A percentile compares a stretch with the other conserved stretches of the same genome.
Conservation (phyloP, 2,113 vertebrate genomes). For the Melanostigma gelatinosum region DNA sequence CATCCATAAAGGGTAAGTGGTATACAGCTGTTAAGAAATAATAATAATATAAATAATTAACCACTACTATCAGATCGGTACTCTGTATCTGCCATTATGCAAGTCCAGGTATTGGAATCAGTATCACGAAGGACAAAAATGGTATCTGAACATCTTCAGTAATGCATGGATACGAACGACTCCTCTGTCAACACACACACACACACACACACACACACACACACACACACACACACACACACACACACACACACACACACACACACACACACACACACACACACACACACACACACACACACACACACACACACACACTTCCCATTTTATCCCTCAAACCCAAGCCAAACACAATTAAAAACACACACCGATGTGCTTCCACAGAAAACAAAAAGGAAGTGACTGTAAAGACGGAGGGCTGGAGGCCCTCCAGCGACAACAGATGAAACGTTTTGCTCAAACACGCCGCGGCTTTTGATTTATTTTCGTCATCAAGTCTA, state of each 20-base stretch:
- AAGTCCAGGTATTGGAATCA: not conserved
- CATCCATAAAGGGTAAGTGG: no score
- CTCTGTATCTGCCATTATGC: no score
- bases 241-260: no score
- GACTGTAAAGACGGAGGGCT: not conserved
- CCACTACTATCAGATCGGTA: no score
- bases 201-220: slow-evolving; percentile 1
- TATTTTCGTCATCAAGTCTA: not conserved
- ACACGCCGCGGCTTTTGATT: not conserved
- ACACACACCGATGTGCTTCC: not conserved
- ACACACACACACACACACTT: not conserved
- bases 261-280: slow-evolving; percentile 2
- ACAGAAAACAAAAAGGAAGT: not conserved
- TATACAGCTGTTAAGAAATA: no score
- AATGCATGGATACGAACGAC: slow-evolving; percentile 1
- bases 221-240: not conserved
- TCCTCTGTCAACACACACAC: slow-evolving; percentile 1
- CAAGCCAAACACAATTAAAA: not conserved
- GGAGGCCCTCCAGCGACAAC: not conserved
- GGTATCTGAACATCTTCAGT: not conserved
- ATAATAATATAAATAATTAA: no score
- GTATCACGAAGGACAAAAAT: no score
- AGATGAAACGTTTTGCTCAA: slow-evolving; percentile 6
- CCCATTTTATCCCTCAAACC: not conserved
- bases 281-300: slow-evolving; percentile 11